Percentiles rank a stretch among this genome's conserved stretches.
Evolutionary conservation across 2,113 vertebrate species (phyloP).

Genomic region (Erythrocercus mccallii): DNA sequence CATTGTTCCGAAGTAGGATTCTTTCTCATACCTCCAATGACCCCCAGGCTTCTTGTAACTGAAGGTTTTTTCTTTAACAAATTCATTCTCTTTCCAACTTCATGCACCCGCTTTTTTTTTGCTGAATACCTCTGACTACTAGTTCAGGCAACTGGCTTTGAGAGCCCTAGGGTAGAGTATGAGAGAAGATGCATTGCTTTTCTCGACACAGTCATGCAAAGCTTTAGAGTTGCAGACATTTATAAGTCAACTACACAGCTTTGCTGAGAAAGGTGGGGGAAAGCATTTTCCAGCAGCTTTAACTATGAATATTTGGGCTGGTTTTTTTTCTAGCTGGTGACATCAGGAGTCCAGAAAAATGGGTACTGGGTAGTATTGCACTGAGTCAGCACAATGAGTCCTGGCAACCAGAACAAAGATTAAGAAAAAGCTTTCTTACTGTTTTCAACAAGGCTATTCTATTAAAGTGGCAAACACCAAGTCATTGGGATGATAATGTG

Average conservation of each 20-base stretch:
- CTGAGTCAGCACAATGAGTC: background rate
- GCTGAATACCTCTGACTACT: background rate
- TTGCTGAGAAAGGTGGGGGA: fast-evolving
- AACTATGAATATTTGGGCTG: background rate
- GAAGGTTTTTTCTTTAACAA: background rate
- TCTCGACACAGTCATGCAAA: background rate
- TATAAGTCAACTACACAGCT: background rate
- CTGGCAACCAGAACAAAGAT: background rate
- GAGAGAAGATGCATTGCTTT: background rate
- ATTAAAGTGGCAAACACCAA: background rate
- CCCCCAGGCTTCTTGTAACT: background rate
- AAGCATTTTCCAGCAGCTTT: background rate
- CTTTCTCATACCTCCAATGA: background rate
- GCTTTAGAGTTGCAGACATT: background rate
- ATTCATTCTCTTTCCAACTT: background rate
- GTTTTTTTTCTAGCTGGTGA: background rate
- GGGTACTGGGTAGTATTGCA: background rate
- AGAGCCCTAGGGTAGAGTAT: background rate
- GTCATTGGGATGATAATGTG: background rate
- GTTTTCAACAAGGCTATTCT: background rate
- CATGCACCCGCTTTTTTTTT: background rate
- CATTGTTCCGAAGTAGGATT: background rate
- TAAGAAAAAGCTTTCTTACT: background rate
- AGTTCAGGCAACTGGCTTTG: background rate
- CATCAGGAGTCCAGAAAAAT: background rate